Percentiles rank a stretch among this genome's conserved stretches.
Evolutionary conservation across 1,140 invertebrate species (phyloP).

Genomic region (Helicoverpa zea): DNA sequence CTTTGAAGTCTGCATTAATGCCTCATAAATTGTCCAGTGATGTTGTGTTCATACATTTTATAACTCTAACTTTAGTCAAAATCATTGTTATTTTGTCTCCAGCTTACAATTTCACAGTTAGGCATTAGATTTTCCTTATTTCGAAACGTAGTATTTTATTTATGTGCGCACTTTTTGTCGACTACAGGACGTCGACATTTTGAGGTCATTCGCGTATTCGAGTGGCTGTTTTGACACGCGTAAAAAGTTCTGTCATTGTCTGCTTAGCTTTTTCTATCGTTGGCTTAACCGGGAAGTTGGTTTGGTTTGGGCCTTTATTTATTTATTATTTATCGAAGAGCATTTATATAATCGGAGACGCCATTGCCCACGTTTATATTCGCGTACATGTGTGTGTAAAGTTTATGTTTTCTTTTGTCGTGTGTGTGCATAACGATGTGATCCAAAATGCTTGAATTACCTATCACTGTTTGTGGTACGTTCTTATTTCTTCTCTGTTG

Average conservation of each 20-base stretch:
- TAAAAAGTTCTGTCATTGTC: constrained; percentile 22
- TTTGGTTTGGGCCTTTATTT: background rate
- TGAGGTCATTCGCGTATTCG: constrained; percentile 45
- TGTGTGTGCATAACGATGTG: too few species aligned
- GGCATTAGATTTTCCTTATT: constrained; percentile 45
- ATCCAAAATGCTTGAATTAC: too few species aligned
- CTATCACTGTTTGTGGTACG: too few species aligned
- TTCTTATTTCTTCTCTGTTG: too few species aligned
- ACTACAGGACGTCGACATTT: constrained; percentile 51
- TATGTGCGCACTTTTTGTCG: constrained; percentile 42
- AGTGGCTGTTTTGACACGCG: constrained; percentile 27
- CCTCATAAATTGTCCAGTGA: too few species aligned
- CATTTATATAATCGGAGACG: too few species aligned
- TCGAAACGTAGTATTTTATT: constrained; percentile 47
- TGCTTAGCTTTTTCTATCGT: background rate
- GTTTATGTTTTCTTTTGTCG: too few species aligned
- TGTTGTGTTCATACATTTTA: too few species aligned
- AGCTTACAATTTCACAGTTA: constrained; percentile 44
- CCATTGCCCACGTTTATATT: too few species aligned
- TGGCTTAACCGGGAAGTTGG: background rate
- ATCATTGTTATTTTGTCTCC: constrained; percentile 14
- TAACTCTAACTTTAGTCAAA: background rate
- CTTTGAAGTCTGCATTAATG: too few species aligned
- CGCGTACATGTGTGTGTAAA: too few species aligned
- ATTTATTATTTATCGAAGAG: too few species aligned